Percentiles rank a stretch among this genome's conserved stretches.
phyloP scores from a whole-genome alignment of 1,140 invertebrate species.

The Acyrthosiphon pisum region DNA sequence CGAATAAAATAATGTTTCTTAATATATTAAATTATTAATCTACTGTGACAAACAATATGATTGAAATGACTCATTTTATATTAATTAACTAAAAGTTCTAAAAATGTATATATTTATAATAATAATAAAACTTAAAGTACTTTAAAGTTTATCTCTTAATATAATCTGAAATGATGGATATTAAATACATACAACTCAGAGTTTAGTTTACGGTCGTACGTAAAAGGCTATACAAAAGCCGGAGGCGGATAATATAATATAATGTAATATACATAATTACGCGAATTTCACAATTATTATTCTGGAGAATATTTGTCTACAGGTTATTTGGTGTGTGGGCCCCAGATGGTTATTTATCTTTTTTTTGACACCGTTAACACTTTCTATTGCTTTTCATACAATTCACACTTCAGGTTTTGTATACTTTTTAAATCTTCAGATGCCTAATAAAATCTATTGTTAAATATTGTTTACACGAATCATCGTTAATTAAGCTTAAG shows the following conservation, averaged over 20 bases:
- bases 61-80: neutral
- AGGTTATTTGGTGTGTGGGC: neutral
- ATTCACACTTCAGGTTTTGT: neutral
- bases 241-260: neutral
- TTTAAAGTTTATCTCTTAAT: neutral
- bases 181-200: neutral
- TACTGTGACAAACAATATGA: neutral
- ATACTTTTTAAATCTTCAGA: neutral
- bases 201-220: neutral
- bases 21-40: neutral
- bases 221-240: neutral
- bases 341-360: neutral
- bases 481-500: neutral
- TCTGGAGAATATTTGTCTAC: neutral
- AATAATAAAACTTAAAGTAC: neutral
- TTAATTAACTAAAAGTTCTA: neutral
- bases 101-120: neutral
- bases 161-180: neutral
- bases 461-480: neutral
- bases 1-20: neutral
- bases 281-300: neutral
- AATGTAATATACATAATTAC: neutral
- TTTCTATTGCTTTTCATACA: conserved; percentile 4
- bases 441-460: neutral
- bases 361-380: neutral